Conservation (phyloP, 2,797 vertebrate species). For the Holocentrus rufus region DNA sequence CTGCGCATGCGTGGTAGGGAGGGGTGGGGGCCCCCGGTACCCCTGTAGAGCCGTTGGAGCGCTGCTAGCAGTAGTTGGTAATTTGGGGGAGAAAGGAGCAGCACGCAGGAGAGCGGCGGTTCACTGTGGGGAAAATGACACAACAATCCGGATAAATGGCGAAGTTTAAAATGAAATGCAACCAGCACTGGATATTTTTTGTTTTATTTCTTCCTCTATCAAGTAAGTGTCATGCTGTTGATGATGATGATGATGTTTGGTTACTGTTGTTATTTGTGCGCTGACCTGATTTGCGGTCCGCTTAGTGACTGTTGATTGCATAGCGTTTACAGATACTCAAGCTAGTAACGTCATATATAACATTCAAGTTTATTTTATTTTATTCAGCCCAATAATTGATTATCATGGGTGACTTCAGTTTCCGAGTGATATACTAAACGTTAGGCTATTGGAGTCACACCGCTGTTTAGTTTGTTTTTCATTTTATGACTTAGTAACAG, state of each 20-base stretch:
- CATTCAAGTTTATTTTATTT: no score
- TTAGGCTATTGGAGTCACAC: neutral
- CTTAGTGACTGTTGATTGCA: constrained; percentile 5
- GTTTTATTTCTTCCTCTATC: constrained; percentile 74
- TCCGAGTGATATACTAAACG: no score
- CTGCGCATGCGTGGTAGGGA: constrained; percentile 69
- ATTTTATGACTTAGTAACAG: neutral
- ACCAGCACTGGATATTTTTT: constrained; percentile 68
- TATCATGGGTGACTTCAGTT: neutral
- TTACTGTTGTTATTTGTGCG: neutral
- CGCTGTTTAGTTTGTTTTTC: neutral
- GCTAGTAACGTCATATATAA: no score
- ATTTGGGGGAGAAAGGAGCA: constrained; percentile 12
- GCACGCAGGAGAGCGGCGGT: constrained; percentile 42
- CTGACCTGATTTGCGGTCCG: constrained; percentile 1
- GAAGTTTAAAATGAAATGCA: constrained; percentile 75
- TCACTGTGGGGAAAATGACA: constrained; percentile 68
- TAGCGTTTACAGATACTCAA: no score
- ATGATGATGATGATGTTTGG: constrained; percentile 1
- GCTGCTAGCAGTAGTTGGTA: constrained; percentile 28
- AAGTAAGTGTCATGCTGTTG: constrained; percentile 71
- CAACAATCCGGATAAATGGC: constrained; percentile 77
- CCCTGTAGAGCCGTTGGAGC: constrained; percentile 17
- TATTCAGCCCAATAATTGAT: no score
- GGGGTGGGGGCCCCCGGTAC: constrained; percentile 9